Evolutionary conservation across 2,113 vertebrate genomes (phyloP), one percentile per base, ranked within the genome.

Genomic region (Cochlearius cochlearius): DNA sequence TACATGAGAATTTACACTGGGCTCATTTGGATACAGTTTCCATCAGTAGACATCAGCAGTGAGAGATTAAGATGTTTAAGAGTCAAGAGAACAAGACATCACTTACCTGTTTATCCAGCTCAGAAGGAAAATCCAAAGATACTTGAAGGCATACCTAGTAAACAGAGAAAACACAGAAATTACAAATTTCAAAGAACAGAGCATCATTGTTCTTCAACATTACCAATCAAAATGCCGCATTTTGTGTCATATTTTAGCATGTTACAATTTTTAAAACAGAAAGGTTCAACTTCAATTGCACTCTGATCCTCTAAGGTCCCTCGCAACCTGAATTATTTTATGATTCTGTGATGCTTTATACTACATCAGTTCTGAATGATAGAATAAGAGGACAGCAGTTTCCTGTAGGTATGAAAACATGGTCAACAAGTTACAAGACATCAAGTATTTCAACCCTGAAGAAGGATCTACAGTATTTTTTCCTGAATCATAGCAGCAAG

Each of bases 131-230:
- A 92, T 90, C 96, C 80, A 91, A 39, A 58, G 94, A 89, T 6
- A 95, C 86, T 2, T 97, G 91, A 88, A 95, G 77, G 74, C 92
- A 94, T 2, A 94, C 62, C 97, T 97, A 88, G 56, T 19, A 60
- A 84, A 77, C 11, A 86, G 26, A 91, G 47, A 83, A 71, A 71
- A 81, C 13, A 73, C 3, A 58, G 56, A 89, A 81, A 68, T 76
- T 4, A 82, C 39, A 68, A 25, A 68, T 55, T 84, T n/a, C 30
- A 64, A 7, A 64, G 8, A 80, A 55, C 15, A 67, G 34, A 62
- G 23, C 7, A 41, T 39, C 26, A 21, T 26, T 52, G 26, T 56
- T n/a, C 55, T 66, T 66, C 77, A 64, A 12, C 29, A 38, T 27
- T 23, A 58, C 29, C 32, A 73, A 69, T 7, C 11, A 66, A 83